phyloP scores from a whole-genome alignment of 2,113 vertebrate genomes.

The Serilophus lunatus region DNA sequence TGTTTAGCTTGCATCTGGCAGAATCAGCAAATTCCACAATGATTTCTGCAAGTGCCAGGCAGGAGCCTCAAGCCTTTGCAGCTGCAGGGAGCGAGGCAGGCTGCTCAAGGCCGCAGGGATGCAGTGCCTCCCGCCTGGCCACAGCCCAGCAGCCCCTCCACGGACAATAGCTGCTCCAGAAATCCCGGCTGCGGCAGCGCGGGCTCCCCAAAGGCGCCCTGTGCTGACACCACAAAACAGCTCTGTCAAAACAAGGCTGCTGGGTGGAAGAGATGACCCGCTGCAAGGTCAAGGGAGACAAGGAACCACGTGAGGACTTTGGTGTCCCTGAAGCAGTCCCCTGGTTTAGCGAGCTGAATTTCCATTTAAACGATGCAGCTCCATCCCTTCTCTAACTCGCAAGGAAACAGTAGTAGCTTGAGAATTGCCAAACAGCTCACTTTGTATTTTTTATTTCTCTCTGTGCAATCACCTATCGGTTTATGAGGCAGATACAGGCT shows the following conservation, averaged over 20 bases:
- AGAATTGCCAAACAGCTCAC: not conserved
- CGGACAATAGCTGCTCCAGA: not conserved
- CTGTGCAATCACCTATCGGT: not conserved
- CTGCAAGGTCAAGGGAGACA: not conserved
- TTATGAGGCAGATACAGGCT: not conserved
- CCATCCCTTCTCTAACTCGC: not conserved
- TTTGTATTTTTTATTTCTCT: not conserved
- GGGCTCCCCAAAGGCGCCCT: not conserved
- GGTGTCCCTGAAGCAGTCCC: not conserved
- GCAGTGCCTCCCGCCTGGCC: not conserved
- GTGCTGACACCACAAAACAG: not conserved
- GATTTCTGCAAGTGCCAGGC: constrained; percentile 33
- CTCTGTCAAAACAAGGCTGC: not conserved
- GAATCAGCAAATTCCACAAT: constrained; percentile 47
- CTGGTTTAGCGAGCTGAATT: not conserved
- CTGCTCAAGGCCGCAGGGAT: not conserved
- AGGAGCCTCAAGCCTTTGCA: constrained; percentile 11
- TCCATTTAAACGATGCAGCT: not conserved
- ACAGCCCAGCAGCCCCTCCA: not conserved
- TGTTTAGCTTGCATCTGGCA: constrained; percentile 10
- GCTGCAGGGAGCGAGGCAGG: not conserved
- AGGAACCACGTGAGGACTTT: rapidly evolving
- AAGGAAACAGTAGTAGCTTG: rapidly evolving
- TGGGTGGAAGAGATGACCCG: not conserved
- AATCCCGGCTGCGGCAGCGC: not conserved